A percentile compares a stretch with the other conserved stretches of the same genome.
Evolutionary conservation across 2,113 vertebrate species (phyloP).

Genomic region (Tringa solitaria): DNA sequence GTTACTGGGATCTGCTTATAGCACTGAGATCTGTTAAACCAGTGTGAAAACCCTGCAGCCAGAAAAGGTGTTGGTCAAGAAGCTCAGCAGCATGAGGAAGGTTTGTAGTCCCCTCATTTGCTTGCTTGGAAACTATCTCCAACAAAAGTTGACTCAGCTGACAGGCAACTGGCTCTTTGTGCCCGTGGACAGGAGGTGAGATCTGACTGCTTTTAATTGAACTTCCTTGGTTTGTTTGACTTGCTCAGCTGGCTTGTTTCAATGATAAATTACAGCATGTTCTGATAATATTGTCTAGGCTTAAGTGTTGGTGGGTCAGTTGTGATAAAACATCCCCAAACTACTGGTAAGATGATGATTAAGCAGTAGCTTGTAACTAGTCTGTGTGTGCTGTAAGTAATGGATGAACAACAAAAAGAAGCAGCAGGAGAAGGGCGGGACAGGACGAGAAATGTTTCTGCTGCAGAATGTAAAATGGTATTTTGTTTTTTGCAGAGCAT

Average conservation of each 20-base stretch:
- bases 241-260: neutral
- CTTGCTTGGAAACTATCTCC: neutral
- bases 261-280: neutral
- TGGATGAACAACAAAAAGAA: neutral
- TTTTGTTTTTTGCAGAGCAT: neutral
- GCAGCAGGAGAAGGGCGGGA: neutral
- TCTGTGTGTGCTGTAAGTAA: neutral
- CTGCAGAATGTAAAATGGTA: neutral
- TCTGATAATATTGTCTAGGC: neutral
- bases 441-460: conserved; percentile 8
- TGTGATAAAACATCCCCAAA: neutral
- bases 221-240: neutral
- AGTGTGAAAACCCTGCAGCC: neutral
- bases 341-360: neutral
- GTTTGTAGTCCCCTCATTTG: neutral
- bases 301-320: neutral
- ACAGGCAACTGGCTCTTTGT: neutral
- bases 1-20: neutral
- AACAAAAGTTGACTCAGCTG: neutral
- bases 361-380: neutral
- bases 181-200: neutral
- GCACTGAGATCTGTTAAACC: neutral
- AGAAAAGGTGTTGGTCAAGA: neutral
- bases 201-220: neutral
- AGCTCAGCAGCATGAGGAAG: neutral